Evolutionary conservation across 2,888 invertebrate species (phyloP).

Genomic region (Diloba caeruleocephala): DNA sequence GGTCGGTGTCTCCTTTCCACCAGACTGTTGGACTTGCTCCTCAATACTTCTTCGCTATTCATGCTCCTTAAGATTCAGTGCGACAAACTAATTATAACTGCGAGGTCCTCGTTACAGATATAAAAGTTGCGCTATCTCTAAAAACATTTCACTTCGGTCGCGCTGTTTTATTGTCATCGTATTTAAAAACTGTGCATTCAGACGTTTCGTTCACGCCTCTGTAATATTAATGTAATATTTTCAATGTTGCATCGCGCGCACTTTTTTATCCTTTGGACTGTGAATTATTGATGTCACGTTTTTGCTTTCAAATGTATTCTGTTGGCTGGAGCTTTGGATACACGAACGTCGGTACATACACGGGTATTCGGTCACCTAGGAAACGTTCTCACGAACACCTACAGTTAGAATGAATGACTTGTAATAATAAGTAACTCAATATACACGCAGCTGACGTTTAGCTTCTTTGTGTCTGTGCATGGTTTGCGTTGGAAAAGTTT

Average conservation of each 20-base stretch:
- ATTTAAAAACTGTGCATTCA: conserved; percentile 6
- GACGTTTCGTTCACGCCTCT: conserved; percentile 1
- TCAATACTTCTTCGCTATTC: too few species aligned
- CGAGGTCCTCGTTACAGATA: conserved; percentile 7
- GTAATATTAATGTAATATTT: conserved; percentile 11
- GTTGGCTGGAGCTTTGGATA: not conserved
- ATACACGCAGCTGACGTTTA: not conserved
- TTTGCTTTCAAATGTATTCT: not conserved
- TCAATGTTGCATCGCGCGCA: not conserved
- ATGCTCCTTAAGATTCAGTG: conserved; percentile 4
- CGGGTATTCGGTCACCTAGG: not conserved
- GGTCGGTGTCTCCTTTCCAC: too few species aligned
- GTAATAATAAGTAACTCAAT: not conserved
- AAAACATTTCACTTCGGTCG: not conserved
- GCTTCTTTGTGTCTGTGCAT: not conserved
- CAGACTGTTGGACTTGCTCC: too few species aligned
- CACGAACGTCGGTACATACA: not conserved
- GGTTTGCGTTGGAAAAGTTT: too few species aligned
- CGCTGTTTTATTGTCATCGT: not conserved
- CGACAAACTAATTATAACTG: conserved; percentile 8
- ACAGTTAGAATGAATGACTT: not conserved
- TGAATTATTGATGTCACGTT: conserved; percentile 6
- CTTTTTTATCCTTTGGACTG: not conserved
- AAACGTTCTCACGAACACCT: not conserved
- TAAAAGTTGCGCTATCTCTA: conserved; percentile 2